Base-by-base conservation (phyloP, 2,113 vertebrate species). In the Poeciliopsis retropinna region DNA sequence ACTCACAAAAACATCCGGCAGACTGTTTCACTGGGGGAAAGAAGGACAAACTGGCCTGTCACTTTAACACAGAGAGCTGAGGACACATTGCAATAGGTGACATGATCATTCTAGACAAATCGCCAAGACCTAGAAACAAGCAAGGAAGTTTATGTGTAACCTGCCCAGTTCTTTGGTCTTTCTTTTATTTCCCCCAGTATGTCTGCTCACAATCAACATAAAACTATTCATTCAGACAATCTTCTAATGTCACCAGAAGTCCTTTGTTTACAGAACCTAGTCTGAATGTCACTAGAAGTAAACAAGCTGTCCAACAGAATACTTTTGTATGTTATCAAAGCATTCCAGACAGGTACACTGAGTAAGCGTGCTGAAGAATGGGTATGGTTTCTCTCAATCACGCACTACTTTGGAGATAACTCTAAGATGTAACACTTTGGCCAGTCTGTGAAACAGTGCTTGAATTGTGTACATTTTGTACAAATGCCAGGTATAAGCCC, bases 41-140 rank as follows among this genome's bases (percentile, higher is more conserved):
- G 60, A 62, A 62, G 12, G 60, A 62, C 5, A 27, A 60, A 14
- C 13, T 30, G 39, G 13, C 29, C 30, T 10, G 37, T 12, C 6
- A 27, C 29, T 10, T 76, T 72, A 87, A 82, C 80, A 97, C 97
- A 0, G 95, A 0, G 96, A 96, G 30, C 93, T 95, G 66, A 95
- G 95, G 84, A 98, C 15, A 91, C 72, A 98, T 89, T 0, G 95
- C 96, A 87, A 97, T 92, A 0, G 96, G 97, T 0, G 97, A 98
- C 96, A 97, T 97, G 89, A 96, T 97, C 93, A 12, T 37, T 37
- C 34, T 37, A 95, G 96, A 86, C 95, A 96, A 0, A 95, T 94
- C 78, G 98, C 94, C 1, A 96, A 97, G 9, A 98, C 80, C 34
- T 37, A 0, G 96, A 95, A 27, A 98, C 96, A 0, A 96, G 96